A percentile compares a stretch with the other conserved stretches of the same genome.
These are phyloP conservation scores for Marcusenius ussheri DNA, from an alignment of 2,113 vertebrate genomes.

Conservation along the genomic window DNA sequence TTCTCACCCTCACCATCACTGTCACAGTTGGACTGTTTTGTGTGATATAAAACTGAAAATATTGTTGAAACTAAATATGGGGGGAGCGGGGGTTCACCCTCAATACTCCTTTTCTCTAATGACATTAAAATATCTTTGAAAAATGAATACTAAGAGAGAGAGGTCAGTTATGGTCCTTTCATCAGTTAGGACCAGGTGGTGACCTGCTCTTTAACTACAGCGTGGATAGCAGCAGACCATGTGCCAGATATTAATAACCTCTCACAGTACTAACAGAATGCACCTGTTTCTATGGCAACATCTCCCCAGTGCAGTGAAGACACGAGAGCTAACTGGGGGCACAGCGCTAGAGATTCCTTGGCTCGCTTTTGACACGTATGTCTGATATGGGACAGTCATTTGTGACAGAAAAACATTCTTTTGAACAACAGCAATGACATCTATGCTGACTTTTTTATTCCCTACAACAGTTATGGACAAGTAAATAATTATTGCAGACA, in stretches of 20 bases:
- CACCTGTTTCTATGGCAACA: background rate
- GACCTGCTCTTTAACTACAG: background rate
- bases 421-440: background rate
- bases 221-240: background rate
- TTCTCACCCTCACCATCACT: background rate
- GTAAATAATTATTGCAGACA: constrained; percentile 2
- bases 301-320: background rate
- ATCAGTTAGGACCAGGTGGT: background rate
- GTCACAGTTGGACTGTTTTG: constrained; percentile 16
- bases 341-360: background rate
- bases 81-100: background rate
- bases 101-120: background rate
- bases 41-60: constrained; percentile 16
- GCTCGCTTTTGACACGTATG: background rate
- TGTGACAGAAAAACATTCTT: background rate
- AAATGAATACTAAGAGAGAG: background rate
- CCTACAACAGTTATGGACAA: background rate
- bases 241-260: background rate
- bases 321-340: background rate
- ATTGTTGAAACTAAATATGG: constrained; percentile 13
- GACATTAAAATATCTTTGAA: constrained; percentile 7
- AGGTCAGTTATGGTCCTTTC: background rate
- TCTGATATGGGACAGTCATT: constrained; percentile 6
- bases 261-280: constrained; percentile 9
- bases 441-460: background rate